phyloP scores from a whole-genome alignment of 2,797 vertebrate species.

The Phoxinus dragarum region DNA sequence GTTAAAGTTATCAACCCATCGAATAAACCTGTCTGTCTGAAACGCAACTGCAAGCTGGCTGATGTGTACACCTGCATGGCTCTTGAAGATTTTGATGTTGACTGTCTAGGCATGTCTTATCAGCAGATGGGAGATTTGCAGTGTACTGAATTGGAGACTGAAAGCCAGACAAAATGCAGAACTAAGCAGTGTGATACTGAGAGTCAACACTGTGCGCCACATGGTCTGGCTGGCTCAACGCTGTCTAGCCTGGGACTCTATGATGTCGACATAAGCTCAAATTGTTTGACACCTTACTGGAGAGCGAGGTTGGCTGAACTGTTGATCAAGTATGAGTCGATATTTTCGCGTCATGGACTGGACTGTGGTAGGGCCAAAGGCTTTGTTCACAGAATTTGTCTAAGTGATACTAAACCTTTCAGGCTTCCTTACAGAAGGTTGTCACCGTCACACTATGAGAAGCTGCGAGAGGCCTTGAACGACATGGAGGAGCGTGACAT shows the following conservation, averaged over 20 bases:
- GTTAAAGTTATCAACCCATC: slow-evolving; percentile 8
- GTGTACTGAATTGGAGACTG: background rate
- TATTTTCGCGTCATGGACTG: background rate
- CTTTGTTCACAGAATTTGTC: background rate
- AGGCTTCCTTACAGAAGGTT: background rate
- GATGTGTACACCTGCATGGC: slow-evolving; percentile 14
- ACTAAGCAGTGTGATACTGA: accelerated
- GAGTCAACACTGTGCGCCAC: too few relatives aligned
- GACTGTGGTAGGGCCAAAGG: background rate
- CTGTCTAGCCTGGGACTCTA: slow-evolving; percentile 4
- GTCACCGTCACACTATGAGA: background rate
- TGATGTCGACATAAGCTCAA: background rate
- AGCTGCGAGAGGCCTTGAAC: background rate
- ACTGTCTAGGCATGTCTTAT: background rate
- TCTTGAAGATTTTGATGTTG: slow-evolving; percentile 16
- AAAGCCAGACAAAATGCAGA: background rate
- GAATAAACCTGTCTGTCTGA: background rate
- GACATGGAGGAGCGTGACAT: slow-evolving; percentile 1
- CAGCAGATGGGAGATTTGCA: background rate
- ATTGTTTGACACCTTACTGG: background rate
- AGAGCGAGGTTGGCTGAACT: background rate
- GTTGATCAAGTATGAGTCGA: background rate
- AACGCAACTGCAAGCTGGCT: background rate
- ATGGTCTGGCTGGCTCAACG: too few relatives aligned
- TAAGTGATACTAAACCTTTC: background rate